These are phyloP conservation scores for Meganola albula DNA, from an alignment of 2,888 invertebrate species.

Conservation along the genomic window DNA sequence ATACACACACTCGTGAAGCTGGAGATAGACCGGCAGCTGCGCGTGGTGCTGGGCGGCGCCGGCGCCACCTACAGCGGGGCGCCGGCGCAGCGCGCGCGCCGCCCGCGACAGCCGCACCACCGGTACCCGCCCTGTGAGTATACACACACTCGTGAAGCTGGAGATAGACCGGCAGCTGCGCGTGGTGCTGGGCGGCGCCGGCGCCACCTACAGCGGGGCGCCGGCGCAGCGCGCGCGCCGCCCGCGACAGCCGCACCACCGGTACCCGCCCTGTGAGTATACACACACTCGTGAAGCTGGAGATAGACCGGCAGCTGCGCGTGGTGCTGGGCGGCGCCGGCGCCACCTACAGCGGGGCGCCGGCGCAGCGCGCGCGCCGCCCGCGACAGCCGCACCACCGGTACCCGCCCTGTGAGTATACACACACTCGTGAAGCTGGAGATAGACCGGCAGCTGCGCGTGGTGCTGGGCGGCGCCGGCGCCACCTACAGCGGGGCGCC, in stretches of 20 bases:
- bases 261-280: slow-evolving; percentile 15
- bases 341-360: no score
- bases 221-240: background rate
- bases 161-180: background rate
- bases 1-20: background rate
- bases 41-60: background rate
- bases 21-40: background rate
- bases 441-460: no score
- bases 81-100: background rate
- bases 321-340: no score
- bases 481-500: slow-evolving; percentile 11
- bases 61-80: background rate
- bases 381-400: slow-evolving; percentile 45
- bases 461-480: background rate
- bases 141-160: background rate
- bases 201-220: background rate
- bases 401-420: slow-evolving; percentile 21
- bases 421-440: background rate
- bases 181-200: background rate
- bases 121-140: slow-evolving; percentile 20
- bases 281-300: no score
- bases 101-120: background rate
- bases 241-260: background rate
- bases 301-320: no score
- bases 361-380: no score